These are phyloP conservation scores for Mylabris phalerata DNA, from an alignment of 1,140 invertebrate genomes.

Conservation along the genomic window DNA sequence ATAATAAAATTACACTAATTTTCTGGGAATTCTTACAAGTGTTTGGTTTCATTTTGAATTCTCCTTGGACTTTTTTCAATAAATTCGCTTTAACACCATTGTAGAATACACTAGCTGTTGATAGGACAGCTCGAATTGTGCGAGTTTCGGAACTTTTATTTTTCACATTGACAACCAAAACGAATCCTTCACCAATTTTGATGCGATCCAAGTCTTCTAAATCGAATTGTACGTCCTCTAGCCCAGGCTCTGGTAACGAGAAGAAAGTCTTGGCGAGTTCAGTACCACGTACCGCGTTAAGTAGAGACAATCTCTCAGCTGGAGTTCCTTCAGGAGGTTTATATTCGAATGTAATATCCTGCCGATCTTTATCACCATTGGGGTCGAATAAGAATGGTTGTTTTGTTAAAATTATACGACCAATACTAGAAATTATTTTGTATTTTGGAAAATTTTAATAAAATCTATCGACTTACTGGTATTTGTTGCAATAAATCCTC, in stretches of 20 bases:
- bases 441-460: background rate
- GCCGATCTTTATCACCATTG: constrained; percentile 57
- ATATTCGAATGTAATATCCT: constrained; percentile 66
- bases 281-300: constrained; percentile 58
- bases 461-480: constrained; percentile 26
- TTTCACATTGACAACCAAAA: constrained; percentile 56
- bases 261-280: constrained; percentile 60
- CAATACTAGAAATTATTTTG: constrained; percentile 52
- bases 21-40: constrained; percentile 36
- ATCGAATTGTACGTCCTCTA: constrained; percentile 62
- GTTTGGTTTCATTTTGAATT: constrained; percentile 52
- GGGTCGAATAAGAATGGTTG: constrained; percentile 62
- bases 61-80: constrained; percentile 61
- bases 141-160: constrained; percentile 55
- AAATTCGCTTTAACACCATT: constrained; percentile 63
- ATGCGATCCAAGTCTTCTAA: constrained; percentile 61
- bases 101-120: constrained; percentile 66
- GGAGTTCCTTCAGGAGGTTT: constrained; percentile 66
- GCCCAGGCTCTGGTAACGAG: constrained; percentile 46
- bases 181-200: constrained; percentile 60
- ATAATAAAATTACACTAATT: background rate
- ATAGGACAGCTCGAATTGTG: constrained; percentile 54
- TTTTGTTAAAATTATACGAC: constrained; percentile 70
- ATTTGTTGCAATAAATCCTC: constrained; percentile 59
- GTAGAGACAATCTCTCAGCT: constrained; percentile 59